phyloP scores from a whole-genome alignment of 2,797 vertebrate genomes.

The Sphaeramia orbicularis region DNA sequence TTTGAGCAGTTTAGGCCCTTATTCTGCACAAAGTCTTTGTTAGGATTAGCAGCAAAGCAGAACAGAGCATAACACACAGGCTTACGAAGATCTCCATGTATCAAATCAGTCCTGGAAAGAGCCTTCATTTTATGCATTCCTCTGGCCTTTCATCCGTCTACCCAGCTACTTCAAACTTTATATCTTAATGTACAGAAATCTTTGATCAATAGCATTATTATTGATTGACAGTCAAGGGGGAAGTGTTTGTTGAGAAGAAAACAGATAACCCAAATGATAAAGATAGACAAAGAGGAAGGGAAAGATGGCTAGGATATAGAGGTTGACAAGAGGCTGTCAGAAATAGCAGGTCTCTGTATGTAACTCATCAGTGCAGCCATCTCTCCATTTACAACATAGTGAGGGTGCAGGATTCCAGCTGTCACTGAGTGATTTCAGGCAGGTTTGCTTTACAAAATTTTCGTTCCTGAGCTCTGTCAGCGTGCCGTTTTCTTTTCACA shows the following conservation, averaged over 20 bases:
- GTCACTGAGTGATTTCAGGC: slow-evolving; percentile 37
- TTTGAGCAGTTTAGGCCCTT: not conserved
- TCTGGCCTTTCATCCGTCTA: slow-evolving; percentile 26
- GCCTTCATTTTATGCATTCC: slow-evolving; percentile 34
- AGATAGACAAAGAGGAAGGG: not conserved
- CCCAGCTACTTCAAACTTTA: slow-evolving; percentile 21
- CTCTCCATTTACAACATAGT: slow-evolving; percentile 33
- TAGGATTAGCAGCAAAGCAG: slow-evolving; percentile 18
- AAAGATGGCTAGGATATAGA: not conserved
- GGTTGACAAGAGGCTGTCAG: slow-evolving; percentile 14
- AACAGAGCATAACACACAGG: slow-evolving; percentile 13
- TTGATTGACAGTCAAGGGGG: slow-evolving; percentile 5
- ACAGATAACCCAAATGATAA: slow-evolving; percentile 10
- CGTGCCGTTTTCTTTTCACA: slow-evolving; percentile 19
- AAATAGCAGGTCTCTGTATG: slow-evolving; percentile 20
- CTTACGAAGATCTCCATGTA: slow-evolving; percentile 22
- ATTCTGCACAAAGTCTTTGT: slow-evolving; percentile 13
- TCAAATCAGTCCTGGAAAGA: slow-evolving; percentile 32
- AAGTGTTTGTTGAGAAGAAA: not conserved
- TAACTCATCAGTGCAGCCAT: slow-evolving; percentile 37
- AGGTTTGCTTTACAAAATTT: slow-evolving; percentile 15
- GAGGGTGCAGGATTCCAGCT: slow-evolving; percentile 25
- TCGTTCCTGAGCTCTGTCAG: slow-evolving; percentile 36
- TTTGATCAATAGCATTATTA: slow-evolving; percentile 35
- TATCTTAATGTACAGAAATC: slow-evolving; percentile 30